phyloP scores from a whole-genome alignment of 2,888 invertebrate species.

The Nebria brevicollis region DNA sequence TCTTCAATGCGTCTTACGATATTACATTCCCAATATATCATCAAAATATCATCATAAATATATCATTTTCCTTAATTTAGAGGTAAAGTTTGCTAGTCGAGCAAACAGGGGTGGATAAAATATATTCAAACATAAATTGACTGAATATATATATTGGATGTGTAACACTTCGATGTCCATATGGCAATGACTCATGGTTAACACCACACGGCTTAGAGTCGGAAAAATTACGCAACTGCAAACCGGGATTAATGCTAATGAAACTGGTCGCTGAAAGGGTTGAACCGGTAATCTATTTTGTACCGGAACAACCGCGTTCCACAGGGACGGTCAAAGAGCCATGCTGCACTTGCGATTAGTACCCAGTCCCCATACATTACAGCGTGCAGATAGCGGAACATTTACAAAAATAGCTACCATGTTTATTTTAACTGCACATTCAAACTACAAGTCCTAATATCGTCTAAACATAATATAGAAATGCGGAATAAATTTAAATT shows the following conservation, averaged over 20 bases:
- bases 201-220: neutral
- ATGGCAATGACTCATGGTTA: slow-evolving; percentile 30
- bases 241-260: slow-evolving; percentile 40
- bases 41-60: neutral
- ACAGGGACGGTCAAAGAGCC: slow-evolving; percentile 15
- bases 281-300: slow-evolving; percentile 37
- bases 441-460: neutral
- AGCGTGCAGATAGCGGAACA: neutral
- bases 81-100: too few species aligned
- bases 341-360: slow-evolving; percentile 8
- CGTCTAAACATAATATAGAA: too few species aligned
- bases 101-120: neutral
- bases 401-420: neutral
- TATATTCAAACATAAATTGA: neutral
- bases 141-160: neutral
- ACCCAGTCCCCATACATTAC: neutral
- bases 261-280: slow-evolving; percentile 39
- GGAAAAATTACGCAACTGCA: slow-evolving; percentile 32
- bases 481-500: too few species aligned
- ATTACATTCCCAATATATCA: neutral
- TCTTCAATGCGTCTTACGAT: neutral
- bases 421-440: neutral
- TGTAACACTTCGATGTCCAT: slow-evolving; percentile 8
- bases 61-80: too few species aligned
- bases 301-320: slow-evolving; percentile 20